Evolutionary conservation across 2,888 invertebrate genomes (phyloP).

Genomic region (Strigamia transsilvanica): DNA sequence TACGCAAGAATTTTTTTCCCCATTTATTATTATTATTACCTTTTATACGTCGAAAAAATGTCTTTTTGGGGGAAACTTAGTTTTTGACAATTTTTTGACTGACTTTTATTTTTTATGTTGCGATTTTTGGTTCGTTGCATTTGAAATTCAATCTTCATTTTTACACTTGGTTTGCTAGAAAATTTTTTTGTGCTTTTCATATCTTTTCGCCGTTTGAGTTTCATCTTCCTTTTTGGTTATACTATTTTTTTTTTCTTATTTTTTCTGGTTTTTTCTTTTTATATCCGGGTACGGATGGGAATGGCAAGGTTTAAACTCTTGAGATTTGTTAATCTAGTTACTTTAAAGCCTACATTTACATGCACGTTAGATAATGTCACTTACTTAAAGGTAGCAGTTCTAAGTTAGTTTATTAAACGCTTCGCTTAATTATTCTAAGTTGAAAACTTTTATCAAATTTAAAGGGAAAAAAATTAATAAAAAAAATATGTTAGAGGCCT

Average conservation of each 20-base stretch:
- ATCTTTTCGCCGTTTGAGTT: conserved; percentile 46
- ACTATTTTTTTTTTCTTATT: not conserved
- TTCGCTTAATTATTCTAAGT: too few relatives aligned
- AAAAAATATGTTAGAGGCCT: not conserved
- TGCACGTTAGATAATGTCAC: not conserved
- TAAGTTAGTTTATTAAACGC: not conserved
- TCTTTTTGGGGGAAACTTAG: not conserved
- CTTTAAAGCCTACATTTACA: conserved; percentile 10
- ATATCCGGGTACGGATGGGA: not conserved
- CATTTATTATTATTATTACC: conserved; percentile 6
- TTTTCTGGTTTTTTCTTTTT: not conserved
- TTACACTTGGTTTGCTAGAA: conserved; percentile 31
- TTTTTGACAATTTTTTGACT: conserved; percentile 4
- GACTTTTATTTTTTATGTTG: conserved; percentile 3
- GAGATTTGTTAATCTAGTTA: conserved; percentile 38
- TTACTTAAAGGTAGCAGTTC: not conserved
- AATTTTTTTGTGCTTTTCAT: conserved; percentile 32
- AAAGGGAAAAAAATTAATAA: conserved; percentile 49
- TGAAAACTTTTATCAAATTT: not conserved
- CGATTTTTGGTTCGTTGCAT: conserved; percentile 42
- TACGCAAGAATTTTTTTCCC: not conserved
- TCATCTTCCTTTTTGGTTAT: conserved; percentile 16
- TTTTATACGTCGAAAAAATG: not conserved
- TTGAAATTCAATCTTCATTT: conserved; percentile 46
- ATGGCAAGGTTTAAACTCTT: conserved; percentile 14